Evolutionary conservation across 2,113 vertebrate species (phyloP).

Genomic region (Oreochromis aureus): DNA sequence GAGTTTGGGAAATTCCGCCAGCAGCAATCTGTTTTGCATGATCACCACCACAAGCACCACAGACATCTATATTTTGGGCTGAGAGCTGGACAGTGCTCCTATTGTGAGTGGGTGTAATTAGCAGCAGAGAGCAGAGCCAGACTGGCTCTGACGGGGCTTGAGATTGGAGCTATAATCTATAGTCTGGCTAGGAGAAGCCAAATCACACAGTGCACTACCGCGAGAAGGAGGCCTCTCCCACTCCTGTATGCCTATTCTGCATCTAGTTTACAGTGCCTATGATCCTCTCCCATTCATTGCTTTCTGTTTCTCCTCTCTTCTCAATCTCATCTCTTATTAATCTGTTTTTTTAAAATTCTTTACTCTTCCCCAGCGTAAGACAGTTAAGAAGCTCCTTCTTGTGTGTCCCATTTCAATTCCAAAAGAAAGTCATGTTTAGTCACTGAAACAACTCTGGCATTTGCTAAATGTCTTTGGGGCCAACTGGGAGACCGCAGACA

Average conservation of each 20-base stretch:
- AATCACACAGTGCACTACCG: slow-evolving; percentile 36
- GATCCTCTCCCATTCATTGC: neutral
- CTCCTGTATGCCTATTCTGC: neutral
- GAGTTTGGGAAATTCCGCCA: slow-evolving; percentile 48
- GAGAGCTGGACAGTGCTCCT: slow-evolving; percentile 44
- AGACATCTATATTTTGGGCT: slow-evolving; percentile 61
- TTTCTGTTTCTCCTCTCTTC: neutral
- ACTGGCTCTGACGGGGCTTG: slow-evolving; percentile 36
- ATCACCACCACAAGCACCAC: slow-evolving; percentile 60
- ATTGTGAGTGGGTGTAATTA: slow-evolving; percentile 67
- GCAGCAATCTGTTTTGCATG: slow-evolving; percentile 58
- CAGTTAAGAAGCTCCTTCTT: slow-evolving; percentile 16
- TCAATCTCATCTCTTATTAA: neutral
- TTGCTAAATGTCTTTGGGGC: slow-evolving; percentile 40
- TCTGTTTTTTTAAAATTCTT: neutral
- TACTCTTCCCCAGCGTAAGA: neutral
- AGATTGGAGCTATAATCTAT: slow-evolving; percentile 59
- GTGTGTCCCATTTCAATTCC: slow-evolving; percentile 20
- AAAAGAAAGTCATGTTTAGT: slow-evolving; percentile 43
- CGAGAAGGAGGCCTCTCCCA: neutral
- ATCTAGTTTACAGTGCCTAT: neutral
- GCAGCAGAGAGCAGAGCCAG: slow-evolving; percentile 44
- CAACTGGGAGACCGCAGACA: slow-evolving; percentile 56
- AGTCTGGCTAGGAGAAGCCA: slow-evolving; percentile 46
- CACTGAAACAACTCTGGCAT: slow-evolving; percentile 48